Evolutionary conservation across 2,113 vertebrate genomes (phyloP), one percentile per base, ranked within the genome.

Genomic region (Leptobrachium ailaonicum): DNA sequence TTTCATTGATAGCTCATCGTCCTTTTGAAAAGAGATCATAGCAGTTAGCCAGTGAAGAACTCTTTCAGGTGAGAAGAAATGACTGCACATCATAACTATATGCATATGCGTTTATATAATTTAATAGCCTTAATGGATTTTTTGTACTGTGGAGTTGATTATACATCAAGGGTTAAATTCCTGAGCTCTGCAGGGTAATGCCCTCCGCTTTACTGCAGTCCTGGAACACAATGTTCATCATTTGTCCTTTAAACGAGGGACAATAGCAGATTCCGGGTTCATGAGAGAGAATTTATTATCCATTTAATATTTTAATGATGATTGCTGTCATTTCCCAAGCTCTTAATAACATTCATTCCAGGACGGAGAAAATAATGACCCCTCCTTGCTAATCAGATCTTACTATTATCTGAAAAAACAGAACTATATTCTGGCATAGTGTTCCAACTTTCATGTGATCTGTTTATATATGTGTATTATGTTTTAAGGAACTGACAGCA

Each of bases 291-390:
- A 71, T 71, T 71, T 71, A 71, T 71, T 47, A 32, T 43, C 68
- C 68, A 71, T 71, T 71, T 71, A 71, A 50, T 50, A 71, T 41
- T 71, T 50, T 71, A 71, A 71, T 72, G 70, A 72, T 72, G 70
- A 72, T 53, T 72, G 70, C 32, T 41, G 50, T 72, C 70, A 72
- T 72, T 72, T 41, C 10, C 50, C n/a, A 54, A 13, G 68, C 50
- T 40, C n/a, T 20, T 56, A 11, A 41, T 47, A 56, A 54, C 32
- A 12, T 72, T 54, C 32, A 6, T 72, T 72, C 20, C 47, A 56
- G 11, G 32, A 54, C 50, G 56, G 20, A 72, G 50, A 54, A 72
- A 54, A 56, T 54, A 56, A 11, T 7, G 12, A 56, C 6, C 7
- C 50, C 20, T 41, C 70, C 50, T 40, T 56, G 40, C 47, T 41